Evolutionary conservation across 2,797 vertebrate species (phyloP).

Genomic region (Spheniscus humboldti): DNA sequence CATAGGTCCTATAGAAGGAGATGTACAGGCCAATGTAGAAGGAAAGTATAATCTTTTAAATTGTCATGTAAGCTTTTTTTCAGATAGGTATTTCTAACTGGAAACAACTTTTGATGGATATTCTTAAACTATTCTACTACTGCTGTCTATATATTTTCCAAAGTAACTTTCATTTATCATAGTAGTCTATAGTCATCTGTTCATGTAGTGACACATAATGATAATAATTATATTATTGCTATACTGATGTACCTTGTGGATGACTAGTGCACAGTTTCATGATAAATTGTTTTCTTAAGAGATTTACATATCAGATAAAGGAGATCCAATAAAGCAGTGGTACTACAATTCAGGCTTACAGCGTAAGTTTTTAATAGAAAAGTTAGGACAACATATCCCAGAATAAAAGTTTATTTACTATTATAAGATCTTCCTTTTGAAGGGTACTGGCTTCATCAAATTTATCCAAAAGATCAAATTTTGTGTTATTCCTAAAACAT

Average conservation of each 20-base stretch:
- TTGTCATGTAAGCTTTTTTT: neutral
- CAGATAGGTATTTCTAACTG: neutral
- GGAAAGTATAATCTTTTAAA: neutral
- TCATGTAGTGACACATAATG: neutral
- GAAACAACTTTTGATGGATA: neutral
- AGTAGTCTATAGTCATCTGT: neutral
- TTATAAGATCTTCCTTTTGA: neutral
- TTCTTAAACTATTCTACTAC: neutral
- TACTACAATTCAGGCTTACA: neutral
- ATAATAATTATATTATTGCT: neutral
- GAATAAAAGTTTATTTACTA: neutral
- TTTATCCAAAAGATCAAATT: neutral
- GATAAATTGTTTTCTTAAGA: neutral
- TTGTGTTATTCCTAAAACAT: neutral
- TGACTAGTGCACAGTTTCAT: neutral
- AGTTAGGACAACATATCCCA: neutral
- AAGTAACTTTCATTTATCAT: neutral
- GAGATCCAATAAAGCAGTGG: neutral
- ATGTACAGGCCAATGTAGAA: neutral
- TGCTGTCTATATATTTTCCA: neutral
- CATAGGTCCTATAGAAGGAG: neutral
- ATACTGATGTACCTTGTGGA: neutral
- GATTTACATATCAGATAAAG: neutral
- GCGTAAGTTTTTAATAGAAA: neutral
- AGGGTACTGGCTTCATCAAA: neutral